Conservation (phyloP, 1,140 invertebrate species). For the Leptopilina boulardi region DNA sequence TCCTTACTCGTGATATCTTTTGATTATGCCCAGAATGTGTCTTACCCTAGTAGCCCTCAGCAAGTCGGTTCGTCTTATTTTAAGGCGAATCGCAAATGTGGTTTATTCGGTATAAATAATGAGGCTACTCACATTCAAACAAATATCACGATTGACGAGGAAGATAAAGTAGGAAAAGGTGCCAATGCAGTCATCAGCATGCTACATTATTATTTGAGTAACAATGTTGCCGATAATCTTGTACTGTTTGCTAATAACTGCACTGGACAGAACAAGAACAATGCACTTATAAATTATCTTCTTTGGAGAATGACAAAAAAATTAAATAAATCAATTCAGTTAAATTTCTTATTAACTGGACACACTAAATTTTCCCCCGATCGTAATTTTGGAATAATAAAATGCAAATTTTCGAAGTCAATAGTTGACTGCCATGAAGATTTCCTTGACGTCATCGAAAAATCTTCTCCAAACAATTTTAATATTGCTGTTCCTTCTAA, state of each 20-base stretch:
- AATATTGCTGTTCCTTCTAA: no score
- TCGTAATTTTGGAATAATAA: neutral
- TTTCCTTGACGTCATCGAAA: no score
- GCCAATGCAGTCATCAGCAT: neutral
- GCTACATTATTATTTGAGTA: neutral
- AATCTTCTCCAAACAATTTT: no score
- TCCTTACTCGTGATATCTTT: neutral
- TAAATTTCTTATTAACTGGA: neutral
- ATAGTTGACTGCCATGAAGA: no score
- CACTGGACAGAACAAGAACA: neutral
- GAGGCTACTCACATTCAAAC: neutral
- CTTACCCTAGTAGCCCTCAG: slow-evolving; percentile 20
- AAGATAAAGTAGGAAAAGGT: neutral
- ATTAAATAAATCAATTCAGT: neutral
- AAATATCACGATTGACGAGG: neutral
- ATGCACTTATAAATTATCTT: no score
- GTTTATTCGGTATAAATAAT: neutral
- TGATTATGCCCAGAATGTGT: slow-evolving; percentile 7
- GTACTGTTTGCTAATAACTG: neutral
- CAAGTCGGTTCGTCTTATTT: slow-evolving; percentile 25
- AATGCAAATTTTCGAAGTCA: neutral
- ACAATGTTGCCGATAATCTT: neutral
- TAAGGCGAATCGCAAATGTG: slow-evolving; percentile 32
- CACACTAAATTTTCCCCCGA: neutral
- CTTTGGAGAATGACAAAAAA: neutral